A percentile compares a stretch with the other conserved stretches of the same genome.
Evolutionary conservation across 2,888 invertebrate species (phyloP).

Genomic region (Macrosoma leucophasiata): DNA sequence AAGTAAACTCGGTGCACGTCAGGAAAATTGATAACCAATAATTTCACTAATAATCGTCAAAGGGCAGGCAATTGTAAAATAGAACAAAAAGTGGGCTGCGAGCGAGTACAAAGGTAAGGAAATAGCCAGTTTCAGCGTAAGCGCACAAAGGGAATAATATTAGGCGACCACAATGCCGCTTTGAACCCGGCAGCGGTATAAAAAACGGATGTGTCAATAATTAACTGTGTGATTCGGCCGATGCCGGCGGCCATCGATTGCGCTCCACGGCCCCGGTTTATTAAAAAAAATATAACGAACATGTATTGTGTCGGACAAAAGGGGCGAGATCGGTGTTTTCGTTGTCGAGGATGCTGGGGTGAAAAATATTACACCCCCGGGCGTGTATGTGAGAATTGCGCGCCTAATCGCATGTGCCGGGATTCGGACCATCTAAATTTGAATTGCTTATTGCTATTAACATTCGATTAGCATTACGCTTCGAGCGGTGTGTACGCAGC

Average conservation of each 20-base stretch:
- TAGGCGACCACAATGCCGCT: constrained; percentile 51
- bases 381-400: constrained; percentile 46
- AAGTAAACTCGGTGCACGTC: too few species aligned
- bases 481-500: too few species aligned
- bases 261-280: constrained; percentile 44
- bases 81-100: constrained; percentile 37
- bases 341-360: constrained; percentile 47
- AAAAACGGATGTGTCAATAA: constrained; percentile 75
- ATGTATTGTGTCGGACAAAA: constrained; percentile 55
- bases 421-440: constrained; percentile 16
- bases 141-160: constrained; percentile 52
- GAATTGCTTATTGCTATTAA: constrained; percentile 36
- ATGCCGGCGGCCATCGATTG: constrained; percentile 64
- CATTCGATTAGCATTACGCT: constrained; percentile 29
- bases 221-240: constrained; percentile 66
- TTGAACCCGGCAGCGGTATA: constrained; percentile 41
- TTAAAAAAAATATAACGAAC: constrained; percentile 51
- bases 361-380: constrained; percentile 73
- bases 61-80: constrained; percentile 23
- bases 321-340: constrained; percentile 54
- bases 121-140: constrained; percentile 51
- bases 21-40: constrained; percentile 43
- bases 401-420: constrained; percentile 35
- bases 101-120: constrained; percentile 56
- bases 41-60: constrained; percentile 46